phyloP scores from a whole-genome alignment of 2,113 vertebrate genomes.

The Morone saxatilis region DNA sequence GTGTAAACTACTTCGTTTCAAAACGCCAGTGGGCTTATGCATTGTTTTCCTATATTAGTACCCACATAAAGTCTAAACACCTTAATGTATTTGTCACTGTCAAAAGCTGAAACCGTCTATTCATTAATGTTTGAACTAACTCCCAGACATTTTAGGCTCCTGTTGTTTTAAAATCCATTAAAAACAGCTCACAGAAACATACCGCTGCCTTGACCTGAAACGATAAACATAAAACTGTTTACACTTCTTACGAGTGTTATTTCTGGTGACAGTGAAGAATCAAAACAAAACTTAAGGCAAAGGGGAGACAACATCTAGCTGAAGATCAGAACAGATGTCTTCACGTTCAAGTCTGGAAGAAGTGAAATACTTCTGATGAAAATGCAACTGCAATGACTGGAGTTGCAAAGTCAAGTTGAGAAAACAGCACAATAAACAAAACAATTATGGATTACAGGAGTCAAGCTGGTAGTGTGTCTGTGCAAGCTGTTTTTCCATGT shows the following conservation, averaged over 20 bases:
- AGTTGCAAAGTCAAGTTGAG: conserved; percentile 54
- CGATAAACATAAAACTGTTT: conserved; percentile 70
- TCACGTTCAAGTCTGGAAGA: conserved; percentile 31
- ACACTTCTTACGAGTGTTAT: conserved; percentile 72
- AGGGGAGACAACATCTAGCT: conserved; percentile 58
- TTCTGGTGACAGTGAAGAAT: conserved; percentile 70
- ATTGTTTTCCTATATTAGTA: neutral
- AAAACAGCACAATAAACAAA: conserved; percentile 59
- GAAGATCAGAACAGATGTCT: conserved; percentile 47
- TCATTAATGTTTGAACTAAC: conserved; percentile 33
- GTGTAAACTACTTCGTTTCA: conserved; percentile 20
- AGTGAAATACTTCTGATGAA: conserved; percentile 51
- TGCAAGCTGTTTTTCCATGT: neutral
- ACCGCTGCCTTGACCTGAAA: conserved; percentile 60
- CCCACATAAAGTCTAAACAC: conserved; percentile 13
- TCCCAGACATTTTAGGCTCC: conserved; percentile 35
- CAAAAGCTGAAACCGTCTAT: conserved; percentile 37
- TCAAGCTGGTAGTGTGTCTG: conserved; percentile 15
- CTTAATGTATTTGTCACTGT: conserved; percentile 25
- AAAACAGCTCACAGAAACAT: conserved; percentile 57
- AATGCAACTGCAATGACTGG: conserved; percentile 38
- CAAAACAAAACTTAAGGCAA: conserved; percentile 70
- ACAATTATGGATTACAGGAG: conserved; percentile 53
- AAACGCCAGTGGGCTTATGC: neutral
- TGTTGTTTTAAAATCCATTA: conserved; percentile 57